Percentiles rank a stretch among this genome's conserved stretches.
phyloP scores from a whole-genome alignment of 2,888 invertebrate species.

The Sialis fuliginosa region DNA sequence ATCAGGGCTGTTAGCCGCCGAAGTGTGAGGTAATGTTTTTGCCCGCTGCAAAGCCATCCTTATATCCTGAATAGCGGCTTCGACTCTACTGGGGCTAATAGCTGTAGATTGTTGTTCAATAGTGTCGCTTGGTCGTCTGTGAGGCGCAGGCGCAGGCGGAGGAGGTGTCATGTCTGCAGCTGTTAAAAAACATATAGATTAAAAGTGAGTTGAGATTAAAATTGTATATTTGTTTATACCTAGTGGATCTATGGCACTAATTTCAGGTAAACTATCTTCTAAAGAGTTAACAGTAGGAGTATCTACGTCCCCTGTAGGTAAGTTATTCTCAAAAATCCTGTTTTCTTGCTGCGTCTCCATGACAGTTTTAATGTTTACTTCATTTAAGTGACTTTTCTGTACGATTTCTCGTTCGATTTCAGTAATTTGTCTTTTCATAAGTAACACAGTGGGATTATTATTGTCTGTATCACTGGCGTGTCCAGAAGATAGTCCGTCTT shows the following conservation, averaged over 20 bases:
- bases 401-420: conserved; percentile 54
- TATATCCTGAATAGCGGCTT: conserved; percentile 67
- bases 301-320: background rate
- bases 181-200: background rate
- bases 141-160: conserved; percentile 59
- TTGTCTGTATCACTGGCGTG: conserved; percentile 87
- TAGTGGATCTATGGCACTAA: conserved; percentile 2
- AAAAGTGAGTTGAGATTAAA: background rate
- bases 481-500: conserved; percentile 86
- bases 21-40: conserved; percentile 39
- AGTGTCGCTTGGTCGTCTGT: conserved; percentile 29
- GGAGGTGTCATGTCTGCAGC: conserved; percentile 40
- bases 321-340: background rate
- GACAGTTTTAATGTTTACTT: conserved; percentile 10
- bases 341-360: background rate
- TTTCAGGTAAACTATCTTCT: conserved; percentile 2
- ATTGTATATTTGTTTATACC: background rate
- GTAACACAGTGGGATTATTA: conserved; percentile 56
- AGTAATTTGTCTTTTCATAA: conserved; percentile 49
- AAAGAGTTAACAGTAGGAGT: conserved; percentile 1
- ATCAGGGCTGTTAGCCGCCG: conserved; percentile 24
- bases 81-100: conserved; percentile 22
- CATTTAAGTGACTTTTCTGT: conserved; percentile 33
- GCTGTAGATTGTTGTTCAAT: background rate
- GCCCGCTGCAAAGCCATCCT: conserved; percentile 61